Percentiles rank a stretch among this genome's conserved stretches.
Conservation (phyloP, 2,113 vertebrate species). For the Neodontobutis hainanensis region DNA sequence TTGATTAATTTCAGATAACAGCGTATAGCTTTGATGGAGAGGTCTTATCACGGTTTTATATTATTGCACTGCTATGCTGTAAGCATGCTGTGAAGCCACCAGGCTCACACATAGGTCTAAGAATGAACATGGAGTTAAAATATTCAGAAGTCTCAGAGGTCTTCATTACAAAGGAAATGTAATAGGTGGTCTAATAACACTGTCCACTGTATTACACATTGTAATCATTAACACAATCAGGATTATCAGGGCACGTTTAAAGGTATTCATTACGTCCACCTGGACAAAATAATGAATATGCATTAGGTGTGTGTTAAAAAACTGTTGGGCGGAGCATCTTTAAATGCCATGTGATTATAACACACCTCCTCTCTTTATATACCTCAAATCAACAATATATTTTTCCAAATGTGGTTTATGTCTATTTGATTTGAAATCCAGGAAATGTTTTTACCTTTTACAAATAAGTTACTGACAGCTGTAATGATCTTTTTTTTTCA, state of each 20-base stretch:
- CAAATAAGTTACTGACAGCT: no score
- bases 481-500: no score
- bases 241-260: not conserved
- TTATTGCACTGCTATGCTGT: constrained; percentile 16
- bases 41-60: constrained; percentile 42
- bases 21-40: constrained; percentile 35
- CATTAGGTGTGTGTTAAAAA: no score
- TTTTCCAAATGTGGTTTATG: no score
- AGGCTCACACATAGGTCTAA: not conserved
- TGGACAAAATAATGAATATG: no score
- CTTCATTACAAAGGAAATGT: not conserved
- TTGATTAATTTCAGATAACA: constrained; percentile 66
- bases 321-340: no score
- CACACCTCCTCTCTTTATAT: no score
- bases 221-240: not conserved
- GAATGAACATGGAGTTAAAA: constrained; percentile 3
- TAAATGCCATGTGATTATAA: no score
- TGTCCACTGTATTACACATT: not conserved
- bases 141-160: not conserved
- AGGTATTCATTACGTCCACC: no score
- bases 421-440: no score
- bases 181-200: not conserved
- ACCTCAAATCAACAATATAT: no score
- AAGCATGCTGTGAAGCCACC: constrained; percentile 32
- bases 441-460: no score